Evolutionary conservation across 1,140 invertebrate genomes (phyloP), one percentile per base, ranked within the genome.

Genomic region (Ctenoplectra terminalis): DNA sequence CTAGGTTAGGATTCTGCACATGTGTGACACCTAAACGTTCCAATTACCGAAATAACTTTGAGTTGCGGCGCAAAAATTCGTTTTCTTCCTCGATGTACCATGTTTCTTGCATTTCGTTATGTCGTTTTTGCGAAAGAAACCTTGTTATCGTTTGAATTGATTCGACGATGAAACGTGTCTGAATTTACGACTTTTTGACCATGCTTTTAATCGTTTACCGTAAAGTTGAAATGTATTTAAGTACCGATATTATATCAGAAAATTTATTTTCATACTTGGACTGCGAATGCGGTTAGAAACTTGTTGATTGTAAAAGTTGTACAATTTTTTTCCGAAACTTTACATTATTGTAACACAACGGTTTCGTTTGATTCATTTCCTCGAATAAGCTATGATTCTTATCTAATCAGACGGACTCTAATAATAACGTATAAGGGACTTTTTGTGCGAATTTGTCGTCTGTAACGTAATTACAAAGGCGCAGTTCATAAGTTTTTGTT

Each of bases 1-100:
- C 67, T 83, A 26, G 75, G 69, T 79, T 83, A 73, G 46, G 43
- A 26, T 43, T 58, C 13, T 60, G 46, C 60, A 67, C 52, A n/a
- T 26, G 56, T 79, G 26, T 73, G 46, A 50, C 43, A 58, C 40
- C 46, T 72, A 48, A 67, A 74, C 54, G 82, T 74, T 58, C 63
- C 70, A 80, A 69, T 83, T 80, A 83, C 70, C 29, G 50, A 80
- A 83, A 80, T 83, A 80, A 74, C 69, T 80, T 58, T 48, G 11
- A 43, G 56, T 64, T 80, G 69, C 29, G 46, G n/a, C 15, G 29
- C 13, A 60, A 70, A 60, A 70, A 76, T 54, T 43, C 48, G 26
- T 64, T 77, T 69, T 60, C 26, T 26, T 46, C 15, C 15, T 26
- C 52, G 11, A n/a, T 20, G 6, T n/a, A 13, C 20, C 29, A 1